These are phyloP conservation scores for Macrobrachium rosenbergii DNA, from an alignment of 1,140 invertebrate species.

Conservation along the genomic window DNA sequence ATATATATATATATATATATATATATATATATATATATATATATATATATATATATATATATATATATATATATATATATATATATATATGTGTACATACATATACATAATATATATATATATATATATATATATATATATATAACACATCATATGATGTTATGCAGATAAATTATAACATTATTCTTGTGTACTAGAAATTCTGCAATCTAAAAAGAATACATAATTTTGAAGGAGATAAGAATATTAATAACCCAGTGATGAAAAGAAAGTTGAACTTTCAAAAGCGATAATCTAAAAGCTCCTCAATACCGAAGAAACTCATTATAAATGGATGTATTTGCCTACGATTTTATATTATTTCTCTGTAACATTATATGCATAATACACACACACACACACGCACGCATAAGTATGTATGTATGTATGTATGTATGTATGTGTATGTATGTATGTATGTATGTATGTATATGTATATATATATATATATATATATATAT, in stretches of 20 bases:
- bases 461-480: not conserved
- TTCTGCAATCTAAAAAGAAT: too few species aligned
- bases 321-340: too few species aligned
- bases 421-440: not conserved
- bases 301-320: too few species aligned
- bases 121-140: not conserved
- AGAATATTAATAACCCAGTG: too few species aligned
- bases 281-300: too few species aligned
- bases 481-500: not conserved
- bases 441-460: not conserved
- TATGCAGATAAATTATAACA: not conserved
- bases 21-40: slow-evolving; percentile 5
- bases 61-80: not conserved
- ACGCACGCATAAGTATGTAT: too few species aligned
- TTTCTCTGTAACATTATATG: too few species aligned
- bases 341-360: not conserved
- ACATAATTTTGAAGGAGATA: too few species aligned
- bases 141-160: not conserved
- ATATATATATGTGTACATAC: not conserved
- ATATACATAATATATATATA: not conserved
- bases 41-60: slow-evolving; percentile 9
- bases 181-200: not conserved
- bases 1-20: not conserved
- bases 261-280: too few species aligned
- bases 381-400: too few species aligned